A percentile compares a stretch with the other conserved stretches of the same genome.
Evolutionary conservation across 2,113 vertebrate genomes (phyloP).

Genomic region (Leptobrachium leishanense): DNA sequence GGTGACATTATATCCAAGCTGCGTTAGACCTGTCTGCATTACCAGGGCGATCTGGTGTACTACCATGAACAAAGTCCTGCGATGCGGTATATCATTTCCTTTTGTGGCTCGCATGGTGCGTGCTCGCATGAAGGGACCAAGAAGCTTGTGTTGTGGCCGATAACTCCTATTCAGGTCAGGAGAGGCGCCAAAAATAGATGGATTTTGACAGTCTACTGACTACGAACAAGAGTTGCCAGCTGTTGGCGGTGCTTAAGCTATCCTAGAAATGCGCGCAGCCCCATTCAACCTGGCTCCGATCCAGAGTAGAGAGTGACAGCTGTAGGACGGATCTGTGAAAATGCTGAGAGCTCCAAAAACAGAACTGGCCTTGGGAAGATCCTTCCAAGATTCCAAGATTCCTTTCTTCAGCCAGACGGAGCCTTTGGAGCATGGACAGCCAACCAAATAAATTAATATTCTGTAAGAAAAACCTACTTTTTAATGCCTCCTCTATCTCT

Average conservation of each 20-base stretch:
- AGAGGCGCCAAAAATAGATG: conserved; percentile 49
- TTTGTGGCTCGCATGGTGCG: conserved; percentile 11
- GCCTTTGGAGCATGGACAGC: conserved; percentile 37
- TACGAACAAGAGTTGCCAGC: conserved; percentile 53
- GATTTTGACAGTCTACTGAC: conserved; percentile 46
- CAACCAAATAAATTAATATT: no score
- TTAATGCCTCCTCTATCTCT: no score
- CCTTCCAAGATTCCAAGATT: conserved; percentile 22
- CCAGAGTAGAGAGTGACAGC: conserved; percentile 51
- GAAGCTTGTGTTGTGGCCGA: background rate
- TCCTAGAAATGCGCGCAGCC: conserved; percentile 48
- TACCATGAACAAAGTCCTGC: background rate
- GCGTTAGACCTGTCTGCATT: background rate
- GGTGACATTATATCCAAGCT: background rate
- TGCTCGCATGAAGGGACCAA: background rate
- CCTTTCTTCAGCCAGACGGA: conserved; percentile 1
- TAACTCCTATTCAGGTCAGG: conserved; percentile 42
- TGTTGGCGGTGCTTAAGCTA: conserved; percentile 51
- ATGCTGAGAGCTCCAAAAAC: conserved; percentile 57
- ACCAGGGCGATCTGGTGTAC: background rate
- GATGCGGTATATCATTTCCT: conserved; percentile 5
- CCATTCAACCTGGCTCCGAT: conserved; percentile 37
- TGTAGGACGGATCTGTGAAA: conserved; percentile 53
- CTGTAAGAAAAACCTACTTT: no score
- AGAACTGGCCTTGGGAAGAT: conserved; percentile 46